Conservation (phyloP, 37 sponge, comb jelly and placozoan genomes). For the Beroe forskalii region DNA sequence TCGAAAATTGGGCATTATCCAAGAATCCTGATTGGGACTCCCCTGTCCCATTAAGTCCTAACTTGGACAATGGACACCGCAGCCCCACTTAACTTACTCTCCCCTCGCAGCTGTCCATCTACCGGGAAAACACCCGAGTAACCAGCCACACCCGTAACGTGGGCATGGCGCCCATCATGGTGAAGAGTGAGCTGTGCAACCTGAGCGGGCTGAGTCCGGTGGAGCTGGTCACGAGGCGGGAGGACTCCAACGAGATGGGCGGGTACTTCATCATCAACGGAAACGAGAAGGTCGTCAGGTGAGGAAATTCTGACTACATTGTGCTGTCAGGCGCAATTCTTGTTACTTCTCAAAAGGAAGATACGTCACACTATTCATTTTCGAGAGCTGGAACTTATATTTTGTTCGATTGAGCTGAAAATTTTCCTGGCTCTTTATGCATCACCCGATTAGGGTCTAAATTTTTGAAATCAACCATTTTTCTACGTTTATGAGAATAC, state of each 20-base stretch:
- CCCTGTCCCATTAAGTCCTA: too few relatives aligned
- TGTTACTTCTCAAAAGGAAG: too few relatives aligned
- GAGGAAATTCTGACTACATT: not conserved
- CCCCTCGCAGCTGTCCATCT: conserved; percentile 1
- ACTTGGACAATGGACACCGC: too few relatives aligned
- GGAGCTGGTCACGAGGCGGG: conserved; percentile 76
- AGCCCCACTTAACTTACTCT: too few relatives aligned
- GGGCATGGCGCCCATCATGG: not conserved
- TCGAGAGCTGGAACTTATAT: not conserved
- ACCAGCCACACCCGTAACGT: not conserved
- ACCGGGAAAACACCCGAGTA: not conserved
- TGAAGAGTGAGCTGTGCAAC: conserved; percentile 79
- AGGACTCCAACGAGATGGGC: conserved; percentile 88
- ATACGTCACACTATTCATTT: too few relatives aligned
- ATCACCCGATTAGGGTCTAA: too few relatives aligned
- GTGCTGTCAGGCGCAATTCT: not conserved
- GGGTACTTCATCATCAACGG: conserved; percentile 99
- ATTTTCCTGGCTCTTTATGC: too few relatives aligned
- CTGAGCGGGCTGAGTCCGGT: conserved; percentile 69
- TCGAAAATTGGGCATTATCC: too few relatives aligned
- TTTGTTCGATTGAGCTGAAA: too few relatives aligned
- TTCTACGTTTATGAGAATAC: too few relatives aligned
- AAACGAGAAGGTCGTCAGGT: conserved; percentile 85
- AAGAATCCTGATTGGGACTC: too few relatives aligned
- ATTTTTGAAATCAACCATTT: too few relatives aligned